Percentiles rank a stretch among this genome's conserved stretches.
phyloP scores from a whole-genome alignment of 2,888 invertebrate species.

The Tridacna gigas region DNA sequence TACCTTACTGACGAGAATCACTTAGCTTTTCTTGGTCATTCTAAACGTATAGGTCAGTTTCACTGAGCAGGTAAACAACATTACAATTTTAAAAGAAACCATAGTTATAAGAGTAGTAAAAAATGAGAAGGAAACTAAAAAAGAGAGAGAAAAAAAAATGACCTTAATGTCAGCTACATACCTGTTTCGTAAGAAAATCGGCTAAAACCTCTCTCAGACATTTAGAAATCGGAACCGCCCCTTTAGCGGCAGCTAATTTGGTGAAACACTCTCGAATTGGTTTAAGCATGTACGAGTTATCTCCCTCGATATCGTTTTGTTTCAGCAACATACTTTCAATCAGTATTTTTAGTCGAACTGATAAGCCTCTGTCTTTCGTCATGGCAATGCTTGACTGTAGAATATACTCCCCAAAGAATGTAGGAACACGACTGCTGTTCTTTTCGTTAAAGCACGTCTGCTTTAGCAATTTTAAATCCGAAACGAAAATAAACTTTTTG shows the following conservation, averaged over 20 bases:
- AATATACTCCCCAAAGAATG: slow-evolving; percentile 23
- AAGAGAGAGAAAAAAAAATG: no score
- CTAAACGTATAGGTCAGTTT: no score
- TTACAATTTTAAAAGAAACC: no score
- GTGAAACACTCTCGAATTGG: background rate
- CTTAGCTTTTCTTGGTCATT: no score
- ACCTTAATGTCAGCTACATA: background rate
- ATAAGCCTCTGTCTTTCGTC: background rate
- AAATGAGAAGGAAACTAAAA: no score
- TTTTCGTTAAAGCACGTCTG: background rate
- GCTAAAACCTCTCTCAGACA: background rate
- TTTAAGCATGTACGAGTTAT: slow-evolving; percentile 4
- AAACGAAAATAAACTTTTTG: slow-evolving; percentile 25
- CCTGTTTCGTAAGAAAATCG: slow-evolving; percentile 1
- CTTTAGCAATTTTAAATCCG: background rate
- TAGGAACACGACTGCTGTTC: background rate
- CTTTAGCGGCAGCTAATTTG: background rate
- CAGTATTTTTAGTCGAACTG: background rate
- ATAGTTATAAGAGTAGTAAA: no score
- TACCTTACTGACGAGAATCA: no score
- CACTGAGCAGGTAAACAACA: no score
- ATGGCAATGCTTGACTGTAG: slow-evolving; percentile 14
- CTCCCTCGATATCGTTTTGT: slow-evolving; percentile 2
- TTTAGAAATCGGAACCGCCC: background rate
- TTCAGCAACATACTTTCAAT: background rate